Percentiles rank a stretch among this genome's conserved stretches.
phyloP scores from a whole-genome alignment of 2,888 invertebrate genomes.

The Strigamia maritima region DNA sequence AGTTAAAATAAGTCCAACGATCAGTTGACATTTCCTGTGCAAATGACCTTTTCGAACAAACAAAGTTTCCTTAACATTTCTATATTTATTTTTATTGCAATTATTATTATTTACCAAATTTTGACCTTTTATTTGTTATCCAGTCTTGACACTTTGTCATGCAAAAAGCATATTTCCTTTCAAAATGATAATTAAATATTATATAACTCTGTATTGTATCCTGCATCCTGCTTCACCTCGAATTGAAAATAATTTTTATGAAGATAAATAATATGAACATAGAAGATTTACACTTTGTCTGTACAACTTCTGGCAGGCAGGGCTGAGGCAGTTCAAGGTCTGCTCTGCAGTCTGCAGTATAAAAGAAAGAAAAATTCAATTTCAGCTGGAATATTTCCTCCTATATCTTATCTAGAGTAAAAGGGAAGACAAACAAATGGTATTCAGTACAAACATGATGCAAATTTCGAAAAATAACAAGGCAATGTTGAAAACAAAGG shows the following conservation, averaged over 20 bases:
- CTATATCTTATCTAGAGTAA: background rate
- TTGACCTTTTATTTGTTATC: background rate
- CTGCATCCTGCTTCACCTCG: background rate
- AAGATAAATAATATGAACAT: background rate
- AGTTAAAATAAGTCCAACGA: too few species aligned
- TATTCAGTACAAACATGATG: background rate
- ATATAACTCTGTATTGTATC: background rate
- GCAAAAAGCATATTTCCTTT: background rate
- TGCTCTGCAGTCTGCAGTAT: background rate
- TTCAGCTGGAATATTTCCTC: background rate
- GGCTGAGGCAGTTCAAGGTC: constrained; percentile 15
- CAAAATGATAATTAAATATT: background rate
- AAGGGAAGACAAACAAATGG: background rate
- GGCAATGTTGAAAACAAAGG: background rate
- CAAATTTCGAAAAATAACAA: background rate
- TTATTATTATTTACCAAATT: background rate
- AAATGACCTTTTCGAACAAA: too few species aligned
- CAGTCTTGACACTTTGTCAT: too few species aligned
- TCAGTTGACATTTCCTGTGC: too few species aligned
- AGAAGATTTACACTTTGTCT: background rate
- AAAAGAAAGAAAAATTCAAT: background rate
- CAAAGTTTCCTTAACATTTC: too few species aligned
- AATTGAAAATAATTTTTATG: background rate
- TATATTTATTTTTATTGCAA: background rate
- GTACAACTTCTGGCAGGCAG: background rate